Evolutionary conservation across 2,113 vertebrate genomes (phyloP).

Genomic region (Nyctibius bracteatus): DNA sequence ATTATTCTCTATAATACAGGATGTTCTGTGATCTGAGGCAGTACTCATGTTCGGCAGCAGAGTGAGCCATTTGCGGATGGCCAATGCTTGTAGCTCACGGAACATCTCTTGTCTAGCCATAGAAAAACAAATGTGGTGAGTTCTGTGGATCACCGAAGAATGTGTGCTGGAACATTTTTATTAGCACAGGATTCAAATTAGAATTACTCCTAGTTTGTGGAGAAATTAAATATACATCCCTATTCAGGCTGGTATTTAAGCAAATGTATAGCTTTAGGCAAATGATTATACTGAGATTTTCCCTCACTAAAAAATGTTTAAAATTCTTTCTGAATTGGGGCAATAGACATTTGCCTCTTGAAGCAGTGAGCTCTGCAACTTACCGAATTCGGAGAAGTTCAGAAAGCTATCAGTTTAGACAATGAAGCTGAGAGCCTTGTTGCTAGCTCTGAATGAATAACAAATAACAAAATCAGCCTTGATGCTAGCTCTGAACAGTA

Average conservation of each 20-base stretch:
- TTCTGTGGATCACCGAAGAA: not conserved
- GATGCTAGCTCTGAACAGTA: not conserved
- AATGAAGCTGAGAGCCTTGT: not conserved
- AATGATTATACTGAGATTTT: not conserved
- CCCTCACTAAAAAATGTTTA: not conserved
- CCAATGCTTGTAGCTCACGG: not conserved
- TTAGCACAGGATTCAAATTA: not conserved
- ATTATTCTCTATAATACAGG: not conserved
- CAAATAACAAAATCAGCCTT: not conserved
- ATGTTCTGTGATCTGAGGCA: not conserved
- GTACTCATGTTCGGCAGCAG: not conserved
- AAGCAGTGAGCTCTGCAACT: not conserved
- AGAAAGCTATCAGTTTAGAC: not conserved
- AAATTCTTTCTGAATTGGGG: not conserved
- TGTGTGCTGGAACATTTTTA: not conserved
- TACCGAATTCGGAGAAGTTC: not conserved
- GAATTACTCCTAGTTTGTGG: not conserved
- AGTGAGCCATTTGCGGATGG: accelerated
- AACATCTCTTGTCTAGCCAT: not conserved
- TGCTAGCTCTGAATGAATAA: not conserved
- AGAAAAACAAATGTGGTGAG: not conserved
- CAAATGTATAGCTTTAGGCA: not conserved
- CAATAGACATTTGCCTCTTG: not conserved
- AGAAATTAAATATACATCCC: not conserved
- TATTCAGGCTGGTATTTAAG: not conserved